phyloP scores from a whole-genome alignment of 92 coral and sea anemone species.

The Bergia puertoricense region DNA sequence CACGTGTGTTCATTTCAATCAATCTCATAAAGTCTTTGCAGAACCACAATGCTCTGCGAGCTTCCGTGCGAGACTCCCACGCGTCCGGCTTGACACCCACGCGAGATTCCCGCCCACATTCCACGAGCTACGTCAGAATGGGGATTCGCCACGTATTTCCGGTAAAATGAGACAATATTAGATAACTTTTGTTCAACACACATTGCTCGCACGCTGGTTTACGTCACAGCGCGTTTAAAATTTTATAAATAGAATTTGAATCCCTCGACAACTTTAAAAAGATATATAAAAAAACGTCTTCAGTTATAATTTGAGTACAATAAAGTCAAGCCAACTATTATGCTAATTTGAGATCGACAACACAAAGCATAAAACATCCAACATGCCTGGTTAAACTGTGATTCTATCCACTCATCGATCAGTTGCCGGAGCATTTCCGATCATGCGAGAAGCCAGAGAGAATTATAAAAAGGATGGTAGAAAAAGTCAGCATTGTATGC shows the following conservation, averaged over 20 bases:
- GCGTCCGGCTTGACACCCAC: slow-evolving; percentile 48
- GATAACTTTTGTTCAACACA: neutral
- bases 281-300: no score
- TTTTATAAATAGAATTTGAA: neutral
- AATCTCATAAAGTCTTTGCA: neutral
- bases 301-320: no score
- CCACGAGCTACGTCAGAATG: slow-evolving; percentile 28
- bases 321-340: no score
- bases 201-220: slow-evolving; percentile 25
- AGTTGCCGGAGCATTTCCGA: no score
- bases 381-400: no score
- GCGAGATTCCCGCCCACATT: slow-evolving; percentile 37
- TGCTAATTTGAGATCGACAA: no score
- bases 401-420: no score
- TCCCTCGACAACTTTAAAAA: neutral
- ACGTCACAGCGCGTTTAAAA: slow-evolving; percentile 27
- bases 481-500: no score
- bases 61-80: slow-evolving; percentile 21
- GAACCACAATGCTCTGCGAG: slow-evolving; percentile 24
- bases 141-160: slow-evolving; percentile 41
- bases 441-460: no score
- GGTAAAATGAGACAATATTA: slow-evolving; percentile 5
- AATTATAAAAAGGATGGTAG: no score
- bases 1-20: slow-evolving; percentile 37
- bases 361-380: no score